These are phyloP conservation scores for Cassiopea xamachana DNA, from an alignment of 30 jellyfish, hydroid and myxozoan genomes.

Conservation along the genomic window DNA sequence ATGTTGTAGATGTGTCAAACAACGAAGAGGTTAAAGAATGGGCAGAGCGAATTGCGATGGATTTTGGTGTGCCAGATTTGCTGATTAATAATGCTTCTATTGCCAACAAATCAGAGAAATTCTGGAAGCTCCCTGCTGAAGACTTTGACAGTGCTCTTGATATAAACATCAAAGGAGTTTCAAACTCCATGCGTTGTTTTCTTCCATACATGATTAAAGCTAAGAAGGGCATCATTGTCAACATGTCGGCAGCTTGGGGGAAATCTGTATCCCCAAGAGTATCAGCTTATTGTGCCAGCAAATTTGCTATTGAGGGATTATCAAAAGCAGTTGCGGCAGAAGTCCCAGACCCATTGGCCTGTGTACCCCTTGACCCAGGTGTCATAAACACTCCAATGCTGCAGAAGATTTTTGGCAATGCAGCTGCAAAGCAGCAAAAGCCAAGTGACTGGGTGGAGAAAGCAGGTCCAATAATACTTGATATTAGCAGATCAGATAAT, in stretches of 20 bases:
- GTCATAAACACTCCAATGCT: constrained; percentile 82
- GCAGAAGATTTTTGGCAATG: constrained; percentile 65
- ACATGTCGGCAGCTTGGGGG: constrained; percentile 83
- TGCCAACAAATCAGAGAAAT: constrained; percentile 34
- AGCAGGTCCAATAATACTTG: constrained; percentile 77
- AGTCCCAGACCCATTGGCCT: constrained; percentile 79
- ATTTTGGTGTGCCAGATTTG: constrained; percentile 68
- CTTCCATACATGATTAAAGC: constrained; percentile 79
- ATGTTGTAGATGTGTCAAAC: constrained; percentile 48
- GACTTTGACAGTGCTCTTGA: constrained; percentile 71
- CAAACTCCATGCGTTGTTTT: constrained; percentile 48
- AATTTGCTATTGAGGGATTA: constrained; percentile 80
- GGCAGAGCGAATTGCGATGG: constrained; percentile 38
- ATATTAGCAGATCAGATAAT: constrained; percentile 58
- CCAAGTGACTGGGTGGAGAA: constrained; percentile 76
- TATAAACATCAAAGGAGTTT: constrained; percentile 73
- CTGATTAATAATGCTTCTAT: constrained; percentile 77
- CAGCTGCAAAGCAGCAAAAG: constrained; percentile 56
- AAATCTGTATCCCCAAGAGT: constrained; percentile 53
- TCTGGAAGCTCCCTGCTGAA: constrained; percentile 68
- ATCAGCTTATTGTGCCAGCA: constrained; percentile 82
- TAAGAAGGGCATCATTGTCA: constrained; percentile 65
- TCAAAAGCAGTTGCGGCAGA: constrained; percentile 80
- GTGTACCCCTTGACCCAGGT: constrained; percentile 88
- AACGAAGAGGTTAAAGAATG: constrained; percentile 51